Percentiles rank a stretch among this genome's conserved stretches.
Conservation (phyloP, 2,797 vertebrate genomes). For the Eulemur coronatus region DNA sequence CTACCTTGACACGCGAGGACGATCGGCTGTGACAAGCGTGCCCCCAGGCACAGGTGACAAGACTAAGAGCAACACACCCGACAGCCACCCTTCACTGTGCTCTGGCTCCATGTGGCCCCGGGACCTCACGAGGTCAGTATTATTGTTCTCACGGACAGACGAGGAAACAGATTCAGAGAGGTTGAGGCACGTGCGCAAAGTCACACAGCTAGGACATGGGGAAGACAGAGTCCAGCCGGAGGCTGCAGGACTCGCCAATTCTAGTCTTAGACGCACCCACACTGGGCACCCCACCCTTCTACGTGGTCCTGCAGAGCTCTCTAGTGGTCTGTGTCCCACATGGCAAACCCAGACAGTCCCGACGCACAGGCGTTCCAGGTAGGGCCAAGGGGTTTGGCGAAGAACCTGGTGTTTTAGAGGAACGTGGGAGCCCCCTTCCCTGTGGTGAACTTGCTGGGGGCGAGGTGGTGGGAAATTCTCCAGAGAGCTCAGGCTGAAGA, state of each 20-base stretch:
- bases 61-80: accelerated
- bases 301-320: neutral
- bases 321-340: neutral
- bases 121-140: neutral
- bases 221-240: neutral
- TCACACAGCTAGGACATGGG: neutral
- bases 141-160: neutral
- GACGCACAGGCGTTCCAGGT: neutral
- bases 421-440: accelerated
- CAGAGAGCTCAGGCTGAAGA: neutral
- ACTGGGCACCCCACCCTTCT: neutral
- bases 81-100: neutral
- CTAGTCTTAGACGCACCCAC: accelerated
- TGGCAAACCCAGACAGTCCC: neutral
- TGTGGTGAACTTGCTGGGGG: neutral
- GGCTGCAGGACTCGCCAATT: neutral
- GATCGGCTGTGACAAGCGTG: accelerated
- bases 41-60: neutral
- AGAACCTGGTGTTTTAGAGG: neutral
- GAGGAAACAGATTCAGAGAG: neutral
- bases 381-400: neutral
- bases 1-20: neutral
- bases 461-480: neutral
- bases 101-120: neutral
- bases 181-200: neutral